A percentile compares a stretch with the other conserved stretches of the same genome.
These are phyloP conservation scores for Azemiops feae DNA, from an alignment of 2,113 vertebrate genomes.

Conservation along the genomic window DNA sequence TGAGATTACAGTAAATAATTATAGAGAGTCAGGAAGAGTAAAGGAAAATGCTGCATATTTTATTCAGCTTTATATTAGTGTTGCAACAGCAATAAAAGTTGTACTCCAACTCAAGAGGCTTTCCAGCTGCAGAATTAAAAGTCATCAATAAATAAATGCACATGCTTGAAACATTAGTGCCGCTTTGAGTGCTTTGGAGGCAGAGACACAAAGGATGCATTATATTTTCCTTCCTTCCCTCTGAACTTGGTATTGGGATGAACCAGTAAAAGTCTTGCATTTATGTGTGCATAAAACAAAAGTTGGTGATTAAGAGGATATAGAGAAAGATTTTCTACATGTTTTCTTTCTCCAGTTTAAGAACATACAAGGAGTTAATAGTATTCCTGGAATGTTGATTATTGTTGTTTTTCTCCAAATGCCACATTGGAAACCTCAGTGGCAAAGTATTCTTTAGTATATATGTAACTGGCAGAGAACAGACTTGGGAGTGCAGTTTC, in stretches of 20 bases:
- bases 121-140: slow-evolving; percentile 17
- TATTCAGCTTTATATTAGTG: not conserved
- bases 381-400: not conserved
- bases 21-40: not conserved
- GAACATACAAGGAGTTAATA: not conserved
- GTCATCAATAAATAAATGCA: not conserved
- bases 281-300: not conserved
- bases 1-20: not conserved
- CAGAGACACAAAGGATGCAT: not conserved
- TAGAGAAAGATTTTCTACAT: not conserved
- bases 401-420: not conserved
- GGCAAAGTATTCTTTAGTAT: not conserved
- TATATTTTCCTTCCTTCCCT: not conserved
- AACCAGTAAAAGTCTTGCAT: not conserved
- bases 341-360: not conserved
- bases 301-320: not conserved
- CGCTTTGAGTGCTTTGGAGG: not conserved
- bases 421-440: not conserved
- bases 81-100: not conserved
- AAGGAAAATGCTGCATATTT: not conserved
- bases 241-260: not conserved
- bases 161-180: not conserved
- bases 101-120: not conserved
- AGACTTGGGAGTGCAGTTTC: not conserved
- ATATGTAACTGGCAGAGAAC: not conserved